Base-by-base conservation (phyloP, 37 sponge, comb jelly and placozoan genomes). In the Axinella damicornis region DNA sequence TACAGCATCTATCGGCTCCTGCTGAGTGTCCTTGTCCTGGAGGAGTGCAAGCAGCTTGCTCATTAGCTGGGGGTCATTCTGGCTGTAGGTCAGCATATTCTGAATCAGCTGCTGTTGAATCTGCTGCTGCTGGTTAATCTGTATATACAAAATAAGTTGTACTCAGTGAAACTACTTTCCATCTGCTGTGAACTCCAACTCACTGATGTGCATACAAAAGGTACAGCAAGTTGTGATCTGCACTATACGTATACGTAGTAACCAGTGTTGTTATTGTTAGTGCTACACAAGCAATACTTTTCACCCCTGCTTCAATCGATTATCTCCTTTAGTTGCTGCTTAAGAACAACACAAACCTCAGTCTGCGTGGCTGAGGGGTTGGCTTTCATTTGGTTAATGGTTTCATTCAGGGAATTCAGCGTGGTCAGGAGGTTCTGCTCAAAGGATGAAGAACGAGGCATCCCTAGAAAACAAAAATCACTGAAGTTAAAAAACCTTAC, bases 31-130 rank as follows among this genome's bases (percentile, higher is more conserved):
- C 46, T 46, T 46, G 46, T 79, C 55, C 24, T 79, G 30, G 63
- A 83, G 63, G 24, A 83, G 57, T 2, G 65, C 38, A 4, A 73
- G 71, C 1, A 83, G 83, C 57, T 38, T 72, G 39, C 46, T 62
- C 28, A 63, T 71, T 0, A 83, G n/a, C 5, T 56, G 69, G 32
- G 74, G 74, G 37, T 83, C 74, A 18, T 28, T 40, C 65, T 70
- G 73, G 40, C 74, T 83, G 72, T 57, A 36, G 19, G 73, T 25
- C 30, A 87, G 40, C 54, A 87, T 52, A 53, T 72, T 87, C 69
- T 87, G 80, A 0, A 87, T 72, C 68, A 87, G 53, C 55, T 79
- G 54, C 65, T 79, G 66, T 53, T 79, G 79, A 9, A 73, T 15
- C 30, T 36, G 30, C 22, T 70, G 58, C 22, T 87, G 87, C 19